phyloP scores from a whole-genome alignment of 2,888 invertebrate species.

The Hemithea aestivaria region DNA sequence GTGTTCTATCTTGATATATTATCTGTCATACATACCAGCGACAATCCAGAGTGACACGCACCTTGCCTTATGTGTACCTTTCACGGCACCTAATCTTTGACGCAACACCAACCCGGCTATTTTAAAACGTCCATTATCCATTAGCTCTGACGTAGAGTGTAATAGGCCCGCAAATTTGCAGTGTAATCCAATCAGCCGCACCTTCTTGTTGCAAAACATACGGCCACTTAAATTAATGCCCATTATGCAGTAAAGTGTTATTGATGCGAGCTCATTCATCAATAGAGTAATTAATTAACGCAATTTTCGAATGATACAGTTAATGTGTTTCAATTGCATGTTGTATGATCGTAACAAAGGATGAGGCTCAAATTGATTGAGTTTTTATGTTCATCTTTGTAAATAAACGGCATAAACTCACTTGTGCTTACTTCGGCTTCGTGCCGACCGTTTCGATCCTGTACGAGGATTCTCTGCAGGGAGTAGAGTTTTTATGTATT shows the following conservation, averaged over 20 bases:
- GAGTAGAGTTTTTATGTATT: too few relatives aligned
- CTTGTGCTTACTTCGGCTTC: too few relatives aligned
- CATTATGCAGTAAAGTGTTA: constrained; percentile 26
- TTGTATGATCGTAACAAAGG: too few relatives aligned
- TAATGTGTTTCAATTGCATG: too few relatives aligned
- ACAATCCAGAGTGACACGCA: constrained; percentile 4
- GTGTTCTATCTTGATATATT: too few relatives aligned
- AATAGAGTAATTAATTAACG: constrained; percentile 19
- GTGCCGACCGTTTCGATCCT: too few relatives aligned
- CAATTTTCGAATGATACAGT: neutral
- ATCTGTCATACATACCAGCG: constrained; percentile 2
- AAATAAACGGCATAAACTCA: too few relatives aligned
- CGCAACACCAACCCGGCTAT: constrained; percentile 29
- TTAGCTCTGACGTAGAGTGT: constrained; percentile 7
- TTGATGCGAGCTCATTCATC: constrained; percentile 25
- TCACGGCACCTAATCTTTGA: constrained; percentile 38
- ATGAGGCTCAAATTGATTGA: too few relatives aligned
- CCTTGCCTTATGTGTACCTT: constrained; percentile 32
- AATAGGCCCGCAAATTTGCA: constrained; percentile 16
- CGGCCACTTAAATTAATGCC: constrained; percentile 26
- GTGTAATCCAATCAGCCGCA: constrained; percentile 23
- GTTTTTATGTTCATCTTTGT: too few relatives aligned
- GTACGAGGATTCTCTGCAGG: too few relatives aligned
- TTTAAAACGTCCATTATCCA: constrained; percentile 13
- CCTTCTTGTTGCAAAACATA: constrained; percentile 28